phyloP scores from a whole-genome alignment of 92 coral and sea anemone genomes.

The Ricordea florida region DNA sequence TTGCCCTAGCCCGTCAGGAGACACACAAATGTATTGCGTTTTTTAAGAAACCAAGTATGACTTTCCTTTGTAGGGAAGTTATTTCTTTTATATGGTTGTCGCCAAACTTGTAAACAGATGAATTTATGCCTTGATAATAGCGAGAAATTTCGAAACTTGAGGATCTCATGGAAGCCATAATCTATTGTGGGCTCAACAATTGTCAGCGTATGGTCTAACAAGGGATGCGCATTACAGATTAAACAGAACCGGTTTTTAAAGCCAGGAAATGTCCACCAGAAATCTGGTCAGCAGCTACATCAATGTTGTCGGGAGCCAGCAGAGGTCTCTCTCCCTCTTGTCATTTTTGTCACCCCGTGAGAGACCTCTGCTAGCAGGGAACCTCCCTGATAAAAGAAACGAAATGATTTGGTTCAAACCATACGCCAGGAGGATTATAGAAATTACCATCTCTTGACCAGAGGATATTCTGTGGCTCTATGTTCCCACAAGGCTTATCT shows the following conservation, averaged over 20 bases:
- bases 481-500: no score
- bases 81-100: background rate
- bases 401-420: no score
- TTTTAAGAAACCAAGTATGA: conserved; percentile 5
- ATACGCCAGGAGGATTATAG: no score
- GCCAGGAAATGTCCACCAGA: conserved; percentile 32
- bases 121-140: conserved; percentile 6
- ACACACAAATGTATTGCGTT: conserved; percentile 13
- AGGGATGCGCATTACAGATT: conserved; percentile 4
- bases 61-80: conserved; percentile 7
- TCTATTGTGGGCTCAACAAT: conserved; percentile 30
- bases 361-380: no score
- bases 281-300: conserved; percentile 9
- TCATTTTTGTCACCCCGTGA: no score
- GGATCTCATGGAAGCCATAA: conserved; percentile 22
- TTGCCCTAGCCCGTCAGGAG: conserved; percentile 33
- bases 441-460: no score
- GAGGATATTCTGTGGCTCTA: no score
- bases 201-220: background rate
- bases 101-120: background rate
- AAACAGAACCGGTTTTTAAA: conserved; percentile 13
- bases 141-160: conserved; percentile 15
- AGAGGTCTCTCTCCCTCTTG: no score
- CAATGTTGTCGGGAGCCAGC: no score
- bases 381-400: no score